Conservation (phyloP, 2,888 invertebrate species). For the Argyresthia goedartella region DNA sequence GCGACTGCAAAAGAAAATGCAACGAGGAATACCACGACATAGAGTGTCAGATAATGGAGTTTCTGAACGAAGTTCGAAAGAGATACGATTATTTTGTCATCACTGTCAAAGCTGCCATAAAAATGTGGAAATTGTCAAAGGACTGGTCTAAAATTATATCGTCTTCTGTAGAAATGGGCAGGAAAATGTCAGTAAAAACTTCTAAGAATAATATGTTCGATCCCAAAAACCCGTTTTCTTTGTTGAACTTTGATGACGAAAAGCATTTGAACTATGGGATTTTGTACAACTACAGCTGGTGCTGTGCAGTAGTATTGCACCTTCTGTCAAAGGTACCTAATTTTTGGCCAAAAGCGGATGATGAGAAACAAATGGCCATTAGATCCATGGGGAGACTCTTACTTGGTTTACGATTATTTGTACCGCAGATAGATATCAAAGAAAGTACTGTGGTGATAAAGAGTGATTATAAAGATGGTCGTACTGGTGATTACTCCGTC, state of each 20-base stretch:
- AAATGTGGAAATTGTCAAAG: not conserved
- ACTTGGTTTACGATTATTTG: not conserved
- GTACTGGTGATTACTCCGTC: not conserved
- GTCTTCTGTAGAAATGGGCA: not conserved
- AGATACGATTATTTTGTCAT: too few relatives aligned
- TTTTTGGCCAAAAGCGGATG: not conserved
- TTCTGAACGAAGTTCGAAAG: not conserved
- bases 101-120: conserved; percentile 1
- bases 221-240: not conserved
- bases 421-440: not conserved
- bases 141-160: not conserved
- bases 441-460: not conserved
- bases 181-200: not conserved
- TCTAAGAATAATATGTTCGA: conserved; percentile 1
- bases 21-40: conserved; percentile 11
- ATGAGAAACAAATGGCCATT: not conserved
- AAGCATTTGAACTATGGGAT: not conserved
- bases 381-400: not conserved
- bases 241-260: not conserved
- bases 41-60: conserved; percentile 12
- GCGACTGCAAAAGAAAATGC: conserved; percentile 10
- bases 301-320: not conserved
- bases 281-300: not conserved
- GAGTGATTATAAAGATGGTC: not conserved
- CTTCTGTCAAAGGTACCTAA: not conserved